Conservation (phyloP, 2,888 invertebrate species). For the Punctoribates punctum region DNA sequence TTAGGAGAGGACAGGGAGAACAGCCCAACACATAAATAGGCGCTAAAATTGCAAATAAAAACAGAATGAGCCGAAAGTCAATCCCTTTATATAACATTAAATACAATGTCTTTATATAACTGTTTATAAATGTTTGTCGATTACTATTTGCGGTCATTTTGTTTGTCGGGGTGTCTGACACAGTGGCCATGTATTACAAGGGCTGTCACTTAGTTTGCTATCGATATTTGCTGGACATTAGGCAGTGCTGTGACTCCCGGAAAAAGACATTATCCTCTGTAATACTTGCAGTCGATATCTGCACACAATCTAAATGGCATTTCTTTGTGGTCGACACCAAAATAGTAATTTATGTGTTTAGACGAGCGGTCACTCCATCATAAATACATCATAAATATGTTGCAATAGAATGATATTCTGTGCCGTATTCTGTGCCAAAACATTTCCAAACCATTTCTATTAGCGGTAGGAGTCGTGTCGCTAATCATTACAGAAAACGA, state of each 20-base stretch:
- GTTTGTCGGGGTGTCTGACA: not conserved
- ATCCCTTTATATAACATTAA: constrained; percentile 12
- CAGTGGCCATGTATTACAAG: not conserved
- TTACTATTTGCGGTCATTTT: constrained; percentile 11
- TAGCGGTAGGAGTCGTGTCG: too few species aligned
- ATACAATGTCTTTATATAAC: not conserved
- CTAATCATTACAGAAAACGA: too few species aligned
- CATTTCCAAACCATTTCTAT: too few species aligned
- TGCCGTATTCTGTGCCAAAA: too few species aligned
- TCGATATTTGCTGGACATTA: constrained; percentile 21
- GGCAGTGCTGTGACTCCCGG: constrained; percentile 3
- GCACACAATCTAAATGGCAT: constrained; percentile 27
- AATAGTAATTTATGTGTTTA: constrained; percentile 15
- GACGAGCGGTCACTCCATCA: not conserved
- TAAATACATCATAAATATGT: too few species aligned
- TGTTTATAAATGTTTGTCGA: not conserved
- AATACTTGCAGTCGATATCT: not conserved
- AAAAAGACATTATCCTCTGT: constrained; percentile 28
- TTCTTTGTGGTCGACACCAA: constrained; percentile 1
- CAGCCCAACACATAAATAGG: not conserved
- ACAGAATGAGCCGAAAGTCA: not conserved
- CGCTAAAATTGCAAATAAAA: not conserved
- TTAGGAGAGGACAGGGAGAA: too few species aligned
- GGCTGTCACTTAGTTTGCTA: constrained; percentile 1
- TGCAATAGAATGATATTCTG: too few species aligned